Conservation (phyloP, 2,888 invertebrate species). For the Macrophya annulata region DNA sequence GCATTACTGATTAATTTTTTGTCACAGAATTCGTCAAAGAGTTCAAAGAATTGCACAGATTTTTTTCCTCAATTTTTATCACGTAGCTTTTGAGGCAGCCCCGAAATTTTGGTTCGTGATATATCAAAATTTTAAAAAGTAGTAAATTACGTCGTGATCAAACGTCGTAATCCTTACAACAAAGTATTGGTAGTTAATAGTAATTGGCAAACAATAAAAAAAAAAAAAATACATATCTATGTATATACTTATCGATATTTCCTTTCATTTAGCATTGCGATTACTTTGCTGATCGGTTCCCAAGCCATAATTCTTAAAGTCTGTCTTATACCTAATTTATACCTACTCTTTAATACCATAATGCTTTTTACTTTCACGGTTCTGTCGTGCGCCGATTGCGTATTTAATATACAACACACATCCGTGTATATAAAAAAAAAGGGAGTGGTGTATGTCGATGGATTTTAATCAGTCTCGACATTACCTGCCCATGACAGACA, state of each 20-base stretch:
- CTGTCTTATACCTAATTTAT: neutral
- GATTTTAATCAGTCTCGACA: conserved; percentile 9
- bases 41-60: too few relatives aligned
- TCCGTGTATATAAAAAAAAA: neutral
- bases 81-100: too few relatives aligned
- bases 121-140: neutral
- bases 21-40: too few relatives aligned
- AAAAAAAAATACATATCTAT: neutral
- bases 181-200: neutral
- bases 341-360: neutral
- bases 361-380: conserved; percentile 17
- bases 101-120: too few relatives aligned
- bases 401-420: conserved; percentile 1
- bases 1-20: too few relatives aligned
- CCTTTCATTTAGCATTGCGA: neutral
- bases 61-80: too few relatives aligned
- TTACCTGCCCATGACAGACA: neutral
- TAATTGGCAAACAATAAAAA: neutral
- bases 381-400: neutral
- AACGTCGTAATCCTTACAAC: neutral
- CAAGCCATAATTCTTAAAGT: neutral
- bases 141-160: neutral
- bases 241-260: neutral
- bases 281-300: neutral
- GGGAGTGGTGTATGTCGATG: conserved; percentile 3